phyloP scores from a whole-genome alignment of 2,113 vertebrate species.

The Willisornis vidua region DNA sequence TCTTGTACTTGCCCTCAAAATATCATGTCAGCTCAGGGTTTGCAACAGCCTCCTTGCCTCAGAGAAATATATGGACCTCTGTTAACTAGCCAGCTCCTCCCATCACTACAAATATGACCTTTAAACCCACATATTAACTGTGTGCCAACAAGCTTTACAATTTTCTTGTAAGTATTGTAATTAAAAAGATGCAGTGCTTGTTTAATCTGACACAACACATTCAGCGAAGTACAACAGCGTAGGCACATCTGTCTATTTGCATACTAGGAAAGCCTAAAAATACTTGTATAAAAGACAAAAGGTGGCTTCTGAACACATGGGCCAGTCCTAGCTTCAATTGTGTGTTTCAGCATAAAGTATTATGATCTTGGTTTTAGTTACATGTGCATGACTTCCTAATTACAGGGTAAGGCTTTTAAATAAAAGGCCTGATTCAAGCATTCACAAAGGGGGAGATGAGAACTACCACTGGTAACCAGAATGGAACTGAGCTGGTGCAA shows the following conservation, averaged over 20 bases:
- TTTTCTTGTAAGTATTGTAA: slow-evolving; percentile 44
- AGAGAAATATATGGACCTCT: background rate
- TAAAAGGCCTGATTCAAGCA: slow-evolving; percentile 6
- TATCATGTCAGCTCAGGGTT: background rate
- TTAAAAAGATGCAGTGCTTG: slow-evolving; percentile 21
- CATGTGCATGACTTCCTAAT: slow-evolving; percentile 72
- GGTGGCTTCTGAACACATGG: slow-evolving; percentile 53
- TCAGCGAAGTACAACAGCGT: slow-evolving; percentile 55
- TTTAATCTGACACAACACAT: slow-evolving; percentile 47
- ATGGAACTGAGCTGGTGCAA: background rate
- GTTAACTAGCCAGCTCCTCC: background rate
- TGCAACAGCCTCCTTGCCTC: background rate
- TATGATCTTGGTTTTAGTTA: slow-evolving; percentile 70
- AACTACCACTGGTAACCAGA: background rate
- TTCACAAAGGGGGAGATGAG: background rate
- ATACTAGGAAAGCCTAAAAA: slow-evolving; percentile 68
- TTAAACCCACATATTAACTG: background rate
- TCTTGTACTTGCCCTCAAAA: background rate
- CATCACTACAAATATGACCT: background rate
- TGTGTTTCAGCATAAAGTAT: slow-evolving; percentile 55
- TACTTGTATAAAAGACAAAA: slow-evolving; percentile 67
- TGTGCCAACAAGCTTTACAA: slow-evolving; percentile 13
- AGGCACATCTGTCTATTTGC: slow-evolving; percentile 72
- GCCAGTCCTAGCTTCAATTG: slow-evolving; percentile 68
- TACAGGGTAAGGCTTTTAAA: slow-evolving; percentile 66